phyloP scores from a whole-genome alignment of 2,888 invertebrate species.

The Brachynemurus nebulosus region DNA sequence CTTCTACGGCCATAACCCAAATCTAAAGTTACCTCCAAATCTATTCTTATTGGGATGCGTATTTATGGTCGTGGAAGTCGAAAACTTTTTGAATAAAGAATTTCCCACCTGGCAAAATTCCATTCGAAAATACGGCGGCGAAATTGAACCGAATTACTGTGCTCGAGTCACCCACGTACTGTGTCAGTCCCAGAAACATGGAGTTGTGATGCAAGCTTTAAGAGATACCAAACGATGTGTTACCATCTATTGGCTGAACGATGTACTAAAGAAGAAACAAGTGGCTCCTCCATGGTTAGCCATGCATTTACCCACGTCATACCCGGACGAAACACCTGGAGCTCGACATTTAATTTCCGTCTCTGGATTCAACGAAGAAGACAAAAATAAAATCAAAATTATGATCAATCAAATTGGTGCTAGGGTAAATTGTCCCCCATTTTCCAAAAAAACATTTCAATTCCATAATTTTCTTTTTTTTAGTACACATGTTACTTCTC shows the following conservation, averaged over 20 bases:
- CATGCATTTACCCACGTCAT: conserved; percentile 67
- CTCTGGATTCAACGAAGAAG: conserved; percentile 83
- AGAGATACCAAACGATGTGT: conserved; percentile 58
- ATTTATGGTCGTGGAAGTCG: conserved; percentile 48
- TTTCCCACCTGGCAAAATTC: conserved; percentile 45
- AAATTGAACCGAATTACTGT: conserved; percentile 73
- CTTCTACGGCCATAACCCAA: conserved; percentile 89
- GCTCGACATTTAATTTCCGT: conserved; percentile 66
- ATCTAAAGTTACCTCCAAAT: conserved; percentile 75
- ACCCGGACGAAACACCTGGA: conserved; percentile 53
- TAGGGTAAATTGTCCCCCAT: conserved; percentile 50
- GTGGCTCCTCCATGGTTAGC: conserved; percentile 89
- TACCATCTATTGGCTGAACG: conserved; percentile 82
- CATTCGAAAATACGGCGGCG: conserved; percentile 71
- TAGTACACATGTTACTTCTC: conserved; percentile 61
- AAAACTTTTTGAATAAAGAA: conserved; percentile 26
- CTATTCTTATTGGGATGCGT: conserved; percentile 86
- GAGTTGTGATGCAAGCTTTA: conserved; percentile 73
- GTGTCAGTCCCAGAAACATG: conserved; percentile 80
- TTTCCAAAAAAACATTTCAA: too few species aligned
- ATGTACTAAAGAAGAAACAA: conserved; percentile 72
- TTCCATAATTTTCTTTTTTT: conserved; percentile 12
- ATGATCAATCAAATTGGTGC: conserved; percentile 82
- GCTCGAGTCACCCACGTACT: conserved; percentile 83
- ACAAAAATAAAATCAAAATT: conserved; percentile 63